Conservation (phyloP, 2,888 invertebrate species). For the Orthosia gothica region DNA sequence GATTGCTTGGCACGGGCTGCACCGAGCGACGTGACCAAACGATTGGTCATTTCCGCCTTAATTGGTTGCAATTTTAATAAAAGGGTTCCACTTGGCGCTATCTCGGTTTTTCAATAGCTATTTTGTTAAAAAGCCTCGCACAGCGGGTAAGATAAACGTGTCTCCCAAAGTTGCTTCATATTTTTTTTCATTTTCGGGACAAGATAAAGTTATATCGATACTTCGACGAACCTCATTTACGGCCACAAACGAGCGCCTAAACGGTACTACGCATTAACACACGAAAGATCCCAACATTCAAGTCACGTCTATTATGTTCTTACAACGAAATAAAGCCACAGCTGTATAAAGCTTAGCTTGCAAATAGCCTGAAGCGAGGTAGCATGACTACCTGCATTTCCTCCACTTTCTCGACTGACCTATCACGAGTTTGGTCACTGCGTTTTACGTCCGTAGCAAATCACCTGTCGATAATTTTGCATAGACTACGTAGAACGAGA, state of each 20-base stretch:
- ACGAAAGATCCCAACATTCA: conserved; percentile 31
- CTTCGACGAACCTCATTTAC: conserved; percentile 48
- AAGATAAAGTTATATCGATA: conserved; percentile 33
- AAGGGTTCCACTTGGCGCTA: conserved; percentile 27
- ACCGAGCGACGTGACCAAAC: conserved; percentile 71
- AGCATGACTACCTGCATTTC: conserved; percentile 57
- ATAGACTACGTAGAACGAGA: conserved; percentile 44
- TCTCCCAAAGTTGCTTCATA: neutral
- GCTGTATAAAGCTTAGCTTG: conserved; percentile 35
- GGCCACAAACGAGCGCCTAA: conserved; percentile 24
- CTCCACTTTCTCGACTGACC: conserved; percentile 84
- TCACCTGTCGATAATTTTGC: conserved; percentile 65
- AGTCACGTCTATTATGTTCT: conserved; percentile 51
- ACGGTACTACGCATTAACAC: conserved; percentile 20
- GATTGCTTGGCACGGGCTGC: conserved; percentile 71
- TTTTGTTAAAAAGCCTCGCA: conserved; percentile 14
- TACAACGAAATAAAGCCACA: conserved; percentile 35
- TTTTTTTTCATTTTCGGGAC: conserved; percentile 18
- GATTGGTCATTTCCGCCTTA: conserved; percentile 79
- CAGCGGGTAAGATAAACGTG: conserved; percentile 20
- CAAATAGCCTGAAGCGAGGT: conserved; percentile 60
- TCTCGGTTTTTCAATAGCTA: conserved; percentile 14
- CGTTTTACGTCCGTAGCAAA: conserved; percentile 67
- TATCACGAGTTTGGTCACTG: conserved; percentile 81
- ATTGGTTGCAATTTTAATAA: conserved; percentile 68